Conservation (phyloP, 2,113 vertebrate genomes). For the Oenanthe melanoleuca region DNA sequence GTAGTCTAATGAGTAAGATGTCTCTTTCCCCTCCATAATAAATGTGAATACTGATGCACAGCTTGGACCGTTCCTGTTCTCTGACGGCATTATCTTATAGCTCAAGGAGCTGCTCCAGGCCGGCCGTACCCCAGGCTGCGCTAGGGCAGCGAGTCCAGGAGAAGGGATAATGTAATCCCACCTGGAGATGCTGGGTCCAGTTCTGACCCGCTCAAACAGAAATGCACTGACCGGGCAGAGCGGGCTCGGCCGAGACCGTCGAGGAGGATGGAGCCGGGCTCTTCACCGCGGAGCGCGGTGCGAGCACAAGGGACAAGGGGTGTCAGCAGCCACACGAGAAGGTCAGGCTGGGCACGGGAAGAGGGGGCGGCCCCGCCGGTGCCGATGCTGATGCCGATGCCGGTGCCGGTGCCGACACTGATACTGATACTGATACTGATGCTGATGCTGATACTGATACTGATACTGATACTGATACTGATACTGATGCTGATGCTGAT, state of each 20-base stretch:
- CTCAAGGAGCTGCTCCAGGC: background rate
- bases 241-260: rapidly evolving
- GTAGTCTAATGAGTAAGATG: background rate
- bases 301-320: background rate
- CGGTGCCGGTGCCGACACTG: too few relatives aligned
- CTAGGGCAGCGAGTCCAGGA: rapidly evolving
- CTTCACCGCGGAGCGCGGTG: rapidly evolving
- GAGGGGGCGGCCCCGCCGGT: background rate
- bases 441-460: too few relatives aligned
- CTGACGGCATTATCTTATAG: rapidly evolving
- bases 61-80: rapidly evolving
- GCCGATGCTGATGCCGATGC: too few relatives aligned
- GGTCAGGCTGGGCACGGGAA: rapidly evolving
- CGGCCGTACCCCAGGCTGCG: rapidly evolving
- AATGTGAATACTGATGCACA: rapidly evolving
- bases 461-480: too few relatives aligned
- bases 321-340: rapidly evolving
- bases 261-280: background rate
- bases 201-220: rapidly evolving
- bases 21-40: background rate
- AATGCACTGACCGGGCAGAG: rapidly evolving
- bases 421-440: too few relatives aligned
- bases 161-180: rapidly evolving
- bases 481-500: too few relatives aligned
- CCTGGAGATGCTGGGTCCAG: rapidly evolving